Evolutionary conservation across 2,797 vertebrate species (phyloP), one percentile per base, ranked within the genome.

Genomic region (Mallotus villosus): DNA sequence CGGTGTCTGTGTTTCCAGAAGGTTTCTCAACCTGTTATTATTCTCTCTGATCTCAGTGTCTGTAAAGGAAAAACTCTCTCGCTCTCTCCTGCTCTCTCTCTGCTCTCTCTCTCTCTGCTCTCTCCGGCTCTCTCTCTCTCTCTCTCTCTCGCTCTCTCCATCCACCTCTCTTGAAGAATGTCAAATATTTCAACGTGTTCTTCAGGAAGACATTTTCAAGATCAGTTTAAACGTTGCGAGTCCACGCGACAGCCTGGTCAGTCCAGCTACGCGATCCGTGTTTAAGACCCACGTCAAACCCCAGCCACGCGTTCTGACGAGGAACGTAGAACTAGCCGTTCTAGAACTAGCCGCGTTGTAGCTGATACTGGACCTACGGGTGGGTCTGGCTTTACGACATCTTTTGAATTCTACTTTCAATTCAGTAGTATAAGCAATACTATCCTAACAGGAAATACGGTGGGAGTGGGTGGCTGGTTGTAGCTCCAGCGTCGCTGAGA

Each of bases 201-300:
- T 75, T 77, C 80, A 78, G 84, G 83, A 87, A 86, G 85, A 85
- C 81, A 87, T 85, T 87, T 41, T 41, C 8, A 1, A 41, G 1
- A 41, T 41, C 2, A 1, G 71, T 78, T 60, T 73, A 72, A n/a
- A n/a, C n/a, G n/a, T 12, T 80, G 74, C 79, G 78, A 69, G 75
- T 63, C 19, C 41, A 17, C 27, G 24, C 16, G 5, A 29, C 2
- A 32, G 2, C 5, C 5, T 7, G 24, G 61, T 12, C 2, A 14
- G 32, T 41, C 62, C 21, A 63, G 17, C 22, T 37, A 37, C 9
- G 37, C 21, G 4, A n/a, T 9, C 62, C 9, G n/a, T 60, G 58
- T 34, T 63, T 17, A 17, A 63, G n/a, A 6, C 29, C 29, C 29
- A 63, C 11, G 9, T 63, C n/a, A 4, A 21, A 32, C 2, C 62